Evolutionary conservation across 1,140 invertebrate genomes (phyloP), one percentile per base, ranked within the genome.

Genomic region (Apis florea): DNA sequence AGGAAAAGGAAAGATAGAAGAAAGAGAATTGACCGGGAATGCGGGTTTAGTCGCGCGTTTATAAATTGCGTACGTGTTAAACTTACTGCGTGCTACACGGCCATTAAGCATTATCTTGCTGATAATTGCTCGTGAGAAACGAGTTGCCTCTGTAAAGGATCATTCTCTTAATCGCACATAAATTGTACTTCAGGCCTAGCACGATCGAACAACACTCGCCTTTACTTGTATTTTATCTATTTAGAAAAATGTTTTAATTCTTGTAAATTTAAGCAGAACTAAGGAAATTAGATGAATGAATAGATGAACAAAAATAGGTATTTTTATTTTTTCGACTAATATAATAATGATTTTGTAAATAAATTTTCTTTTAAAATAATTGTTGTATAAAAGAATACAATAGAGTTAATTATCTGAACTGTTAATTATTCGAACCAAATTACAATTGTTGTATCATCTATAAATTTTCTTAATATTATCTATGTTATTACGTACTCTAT

Each of bases 91-190:
- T 69, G 75, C 75, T 66, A 69, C 75, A 26, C 24, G 75, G 75
- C 59, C 75, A 68, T 78, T 78, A 78, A 78, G 66, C 66, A 78
- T 78, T 78, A 78, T 78, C 75, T 78, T 19, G 31, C 75, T 78
- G 66, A 78, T 78, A 78, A 78, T 78, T 78, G 64, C 66, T 40
- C 53, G 75, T 78, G 75, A 78, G 75, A 58, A 78, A 78, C 75
- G 75, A 69, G 75, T 68, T 78, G 75, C 61, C 64, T 58, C 53
- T 51, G 72, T 53, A 40, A 69, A 82, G 53, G 80, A 82, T 82
- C 80, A 82, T 68, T 82, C 72, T 63, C 66, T 49, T 49, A 66
- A 82, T 82, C 74, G 74, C 54, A n/a, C 80, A 64, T 82, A 78
- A 82, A 82, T 82, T 75, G 56, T 59, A 26, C 58, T 63, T 63